Percentiles rank a stretch among this genome's conserved stretches.
phyloP scores from a whole-genome alignment of 2,888 invertebrate species.

The Orthonychiurus folsomi region DNA sequence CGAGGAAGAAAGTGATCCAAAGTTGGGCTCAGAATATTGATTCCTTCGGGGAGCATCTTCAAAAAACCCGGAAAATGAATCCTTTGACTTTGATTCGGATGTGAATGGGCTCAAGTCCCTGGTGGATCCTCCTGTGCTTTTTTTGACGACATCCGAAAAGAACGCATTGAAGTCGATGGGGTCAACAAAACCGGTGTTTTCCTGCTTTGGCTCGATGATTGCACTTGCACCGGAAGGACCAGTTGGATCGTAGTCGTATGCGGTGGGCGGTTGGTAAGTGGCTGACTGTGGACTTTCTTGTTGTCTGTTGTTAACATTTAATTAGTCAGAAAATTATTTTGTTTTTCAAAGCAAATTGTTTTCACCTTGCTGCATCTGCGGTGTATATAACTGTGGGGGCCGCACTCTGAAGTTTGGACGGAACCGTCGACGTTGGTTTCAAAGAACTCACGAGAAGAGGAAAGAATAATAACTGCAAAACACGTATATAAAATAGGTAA shows the following conservation, averaged over 20 bases:
- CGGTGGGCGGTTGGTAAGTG: slow-evolving; percentile 10
- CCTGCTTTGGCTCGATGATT: slow-evolving; percentile 20
- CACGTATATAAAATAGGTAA: not conserved
- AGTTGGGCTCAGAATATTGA: slow-evolving; percentile 34
- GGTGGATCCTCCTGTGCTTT: slow-evolving; percentile 43
- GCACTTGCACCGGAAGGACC: not conserved
- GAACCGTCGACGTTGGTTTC: not conserved
- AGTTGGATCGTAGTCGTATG: slow-evolving; percentile 12
- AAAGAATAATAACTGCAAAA: not conserved
- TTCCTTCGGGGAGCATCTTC: slow-evolving; percentile 26
- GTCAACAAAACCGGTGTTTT: slow-evolving; percentile 47
- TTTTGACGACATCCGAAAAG: slow-evolving; percentile 45
- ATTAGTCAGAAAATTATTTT: too few species aligned
- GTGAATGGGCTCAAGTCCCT: slow-evolving; percentile 22
- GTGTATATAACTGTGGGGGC: slow-evolving; percentile 16
- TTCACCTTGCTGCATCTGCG: slow-evolving; percentile 18
- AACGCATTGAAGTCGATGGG: slow-evolving; percentile 53
- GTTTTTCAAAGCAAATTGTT: too few species aligned
- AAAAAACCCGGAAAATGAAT: slow-evolving; percentile 36
- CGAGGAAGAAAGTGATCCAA: slow-evolving; percentile 28
- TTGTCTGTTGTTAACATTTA: not conserved
- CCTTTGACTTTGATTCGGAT: slow-evolving; percentile 30
- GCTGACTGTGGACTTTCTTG: slow-evolving; percentile 9
- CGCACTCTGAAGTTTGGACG: not conserved
- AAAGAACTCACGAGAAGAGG: not conserved